Conservation (phyloP, 1,140 invertebrate genomes). For the Tetramorium simillimum region DNA sequence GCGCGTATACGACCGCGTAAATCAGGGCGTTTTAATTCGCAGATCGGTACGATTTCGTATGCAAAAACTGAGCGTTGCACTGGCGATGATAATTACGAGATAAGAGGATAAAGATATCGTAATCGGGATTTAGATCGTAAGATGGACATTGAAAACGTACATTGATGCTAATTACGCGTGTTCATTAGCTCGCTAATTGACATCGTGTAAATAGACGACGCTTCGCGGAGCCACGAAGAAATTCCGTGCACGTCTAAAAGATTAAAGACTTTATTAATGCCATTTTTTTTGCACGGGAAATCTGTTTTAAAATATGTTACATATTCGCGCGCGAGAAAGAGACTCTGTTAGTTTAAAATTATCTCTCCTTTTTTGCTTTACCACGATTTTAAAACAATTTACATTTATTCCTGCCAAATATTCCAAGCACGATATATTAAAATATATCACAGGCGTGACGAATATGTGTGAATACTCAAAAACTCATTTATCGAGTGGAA, state of each 20-base stretch:
- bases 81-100: background rate
- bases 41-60: background rate
- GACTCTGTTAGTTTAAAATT: background rate
- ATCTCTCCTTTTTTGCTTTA: background rate
- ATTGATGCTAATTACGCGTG: background rate
- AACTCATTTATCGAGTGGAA: constrained; percentile 10
- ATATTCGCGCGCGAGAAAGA: background rate
- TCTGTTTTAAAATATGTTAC: background rate
- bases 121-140: background rate
- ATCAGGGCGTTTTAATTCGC: constrained; percentile 48
- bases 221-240: background rate
- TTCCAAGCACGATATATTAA: constrained; percentile 2
- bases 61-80: background rate
- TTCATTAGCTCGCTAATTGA: background rate
- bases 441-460: background rate
- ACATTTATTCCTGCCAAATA: constrained; percentile 9
- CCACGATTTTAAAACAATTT: constrained; percentile 14
- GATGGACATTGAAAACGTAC: background rate
- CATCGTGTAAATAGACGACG: background rate
- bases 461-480: constrained; percentile 37
- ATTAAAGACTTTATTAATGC: background rate
- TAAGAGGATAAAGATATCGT: background rate
- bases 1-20: background rate
- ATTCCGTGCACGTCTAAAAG: background rate
- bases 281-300: background rate